These are phyloP conservation scores for Ciconia nigra DNA, from an alignment of 2,797 vertebrate genomes.

Conservation along the genomic window DNA sequence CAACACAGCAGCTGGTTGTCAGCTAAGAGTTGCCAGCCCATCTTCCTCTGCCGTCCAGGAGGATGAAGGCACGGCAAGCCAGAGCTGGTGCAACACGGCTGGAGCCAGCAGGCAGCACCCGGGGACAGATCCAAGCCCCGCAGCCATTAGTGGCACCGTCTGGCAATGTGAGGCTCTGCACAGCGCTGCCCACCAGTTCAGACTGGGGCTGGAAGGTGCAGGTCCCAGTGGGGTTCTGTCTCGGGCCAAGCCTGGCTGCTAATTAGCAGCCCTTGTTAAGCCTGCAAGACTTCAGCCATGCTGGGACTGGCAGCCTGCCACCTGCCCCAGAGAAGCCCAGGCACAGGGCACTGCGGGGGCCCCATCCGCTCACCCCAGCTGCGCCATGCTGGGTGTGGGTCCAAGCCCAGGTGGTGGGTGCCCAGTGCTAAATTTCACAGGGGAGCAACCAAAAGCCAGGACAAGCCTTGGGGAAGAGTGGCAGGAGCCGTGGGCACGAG, in stretches of 20 bases:
- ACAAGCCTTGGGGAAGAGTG: not conserved
- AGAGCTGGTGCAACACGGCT: not conserved
- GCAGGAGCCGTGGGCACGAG: not conserved
- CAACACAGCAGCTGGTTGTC: not conserved
- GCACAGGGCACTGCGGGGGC: rapidly evolving
- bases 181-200: not conserved
- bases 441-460: not conserved
- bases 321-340: not conserved
- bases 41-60: not conserved
- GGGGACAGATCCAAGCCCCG: not conserved
- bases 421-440: not conserved
- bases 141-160: rapidly evolving
- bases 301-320: not conserved
- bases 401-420: not conserved
- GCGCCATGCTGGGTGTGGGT: rapidly evolving
- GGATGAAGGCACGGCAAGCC: not conserved
- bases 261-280: not conserved
- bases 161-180: rapidly evolving
- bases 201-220: not conserved
- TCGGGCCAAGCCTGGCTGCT: not conserved
- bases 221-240: not conserved
- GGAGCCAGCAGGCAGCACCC: not conserved
- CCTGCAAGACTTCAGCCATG: not conserved
- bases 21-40: not conserved
- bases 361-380: not conserved